These are phyloP conservation scores for Aptenodytes patagonicus DNA, from an alignment of 2,113 vertebrate genomes.

Conservation along the genomic window DNA sequence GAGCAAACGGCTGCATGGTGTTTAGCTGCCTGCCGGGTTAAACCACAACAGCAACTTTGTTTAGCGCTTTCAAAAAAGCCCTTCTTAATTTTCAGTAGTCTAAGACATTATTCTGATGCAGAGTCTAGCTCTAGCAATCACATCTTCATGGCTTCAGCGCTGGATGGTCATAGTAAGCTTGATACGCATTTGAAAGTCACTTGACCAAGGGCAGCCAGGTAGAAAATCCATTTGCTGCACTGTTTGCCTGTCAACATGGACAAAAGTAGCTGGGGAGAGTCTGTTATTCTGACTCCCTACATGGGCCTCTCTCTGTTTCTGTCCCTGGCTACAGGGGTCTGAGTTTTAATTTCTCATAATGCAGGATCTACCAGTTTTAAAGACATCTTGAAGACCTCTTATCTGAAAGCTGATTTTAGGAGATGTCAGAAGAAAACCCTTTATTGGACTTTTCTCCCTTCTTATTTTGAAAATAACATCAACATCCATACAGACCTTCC, in stretches of 20 bases:
- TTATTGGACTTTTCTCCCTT: not conserved
- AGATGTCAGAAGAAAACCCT: not conserved
- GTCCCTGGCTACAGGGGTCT: not conserved
- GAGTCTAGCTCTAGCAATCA: not conserved
- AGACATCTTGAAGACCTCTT: not conserved
- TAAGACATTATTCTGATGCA: not conserved
- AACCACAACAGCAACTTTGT: not conserved
- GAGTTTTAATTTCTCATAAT: not conserved
- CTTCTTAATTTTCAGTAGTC: not conserved
- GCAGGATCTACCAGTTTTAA: not conserved
- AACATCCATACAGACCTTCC: not conserved
- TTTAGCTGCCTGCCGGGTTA: too few relatives aligned
- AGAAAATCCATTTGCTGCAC: not conserved
- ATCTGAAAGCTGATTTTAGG: not conserved
- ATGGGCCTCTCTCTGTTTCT: not conserved
- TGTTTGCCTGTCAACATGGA: not conserved
- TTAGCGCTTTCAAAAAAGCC: not conserved
- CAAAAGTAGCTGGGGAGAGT: not conserved
- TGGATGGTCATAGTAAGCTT: not conserved
- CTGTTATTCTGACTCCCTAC: not conserved
- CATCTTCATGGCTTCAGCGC: not conserved
- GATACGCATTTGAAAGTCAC: not conserved
- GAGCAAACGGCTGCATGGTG: too few relatives aligned
- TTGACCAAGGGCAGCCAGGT: not conserved
- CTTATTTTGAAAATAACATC: not conserved